Evolutionary conservation across 2,797 vertebrate genomes (phyloP), one percentile per base, ranked within the genome.

Genomic region (Ambastaia sidthimunki): DNA sequence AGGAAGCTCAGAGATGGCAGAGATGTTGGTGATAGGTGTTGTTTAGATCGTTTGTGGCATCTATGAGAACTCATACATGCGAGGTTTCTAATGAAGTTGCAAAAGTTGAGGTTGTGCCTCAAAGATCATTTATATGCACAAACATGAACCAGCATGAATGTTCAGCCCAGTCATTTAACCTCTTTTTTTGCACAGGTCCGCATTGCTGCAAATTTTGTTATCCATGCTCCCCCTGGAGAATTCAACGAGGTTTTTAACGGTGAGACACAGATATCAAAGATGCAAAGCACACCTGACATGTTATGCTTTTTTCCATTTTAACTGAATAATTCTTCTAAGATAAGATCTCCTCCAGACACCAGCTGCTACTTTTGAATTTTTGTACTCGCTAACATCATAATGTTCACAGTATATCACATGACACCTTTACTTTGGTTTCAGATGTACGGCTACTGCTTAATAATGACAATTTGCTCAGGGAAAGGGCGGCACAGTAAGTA

Each of bases 221-320:
- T 94, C 85, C 96, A 99, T 81, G 94, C 97, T 84, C 97, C 97
- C 34, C 97, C 97, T 66, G 97, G 97, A 84, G 97, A 99, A 86
- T 99, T 98, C 89, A 98, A 97, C 84, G 97, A 98, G 92, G 97
- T 99, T 62, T 98, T 99, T 89, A 98, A 98, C 80, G 97, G 97
- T 98, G 80, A 96, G 96, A 48, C 41, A 59, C 47, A 60, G 5
- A 15, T 3, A 18, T 25, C 4, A 52, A 16, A 15, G 18, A 19
- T 2, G 7, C 37, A 19, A 13, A 67, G 65, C 6, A 16, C 52
- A 55, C 10, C 18, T 34, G 25, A 12, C 41, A 28, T 3, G 21
- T 44, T 41, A 1, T 3, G 3, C 41, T 12, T 48, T 0, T 18
- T 44, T 28, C 4, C 11, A n/a, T 73, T 59, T 18, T 31, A 31